phyloP scores from a whole-genome alignment of 2,888 invertebrate genomes.

The Lycocerus yunnanus region DNA sequence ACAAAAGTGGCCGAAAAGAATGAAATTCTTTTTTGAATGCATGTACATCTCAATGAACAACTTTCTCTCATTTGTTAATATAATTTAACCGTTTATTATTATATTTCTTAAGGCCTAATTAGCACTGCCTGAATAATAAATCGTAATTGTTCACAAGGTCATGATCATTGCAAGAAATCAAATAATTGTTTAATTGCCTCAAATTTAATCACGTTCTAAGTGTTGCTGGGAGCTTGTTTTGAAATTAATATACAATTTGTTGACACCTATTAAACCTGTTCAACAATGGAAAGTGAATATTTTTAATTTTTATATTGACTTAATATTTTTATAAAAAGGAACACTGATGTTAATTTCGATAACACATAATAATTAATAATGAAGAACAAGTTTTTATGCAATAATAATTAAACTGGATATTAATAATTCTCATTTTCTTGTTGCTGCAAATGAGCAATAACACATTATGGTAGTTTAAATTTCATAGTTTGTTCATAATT shows the following conservation, averaged over 20 bases:
- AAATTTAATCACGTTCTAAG: neutral
- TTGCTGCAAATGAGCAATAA: neutral
- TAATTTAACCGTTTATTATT: neutral
- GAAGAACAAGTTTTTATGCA: neutral
- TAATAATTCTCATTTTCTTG: neutral
- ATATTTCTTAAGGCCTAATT: neutral
- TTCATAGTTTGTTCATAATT: neutral
- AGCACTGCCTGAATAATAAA: neutral
- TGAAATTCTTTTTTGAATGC: neutral
- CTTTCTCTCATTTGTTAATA: neutral
- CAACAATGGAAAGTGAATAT: neutral
- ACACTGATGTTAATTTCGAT: neutral
- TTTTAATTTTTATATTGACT: neutral
- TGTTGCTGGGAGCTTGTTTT: neutral
- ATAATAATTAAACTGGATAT: neutral
- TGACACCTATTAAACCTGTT: neutral
- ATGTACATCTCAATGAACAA: neutral
- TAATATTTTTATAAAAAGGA: neutral
- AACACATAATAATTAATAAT: neutral
- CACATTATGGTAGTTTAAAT: neutral
- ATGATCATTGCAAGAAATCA: neutral
- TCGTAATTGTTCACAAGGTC: neutral
- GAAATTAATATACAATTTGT: neutral
- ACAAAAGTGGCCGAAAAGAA: neutral
- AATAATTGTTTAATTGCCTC: neutral